These are phyloP conservation scores for Coptotermes formosanus DNA, from an alignment of 1,140 invertebrate genomes.

Conservation along the genomic window DNA sequence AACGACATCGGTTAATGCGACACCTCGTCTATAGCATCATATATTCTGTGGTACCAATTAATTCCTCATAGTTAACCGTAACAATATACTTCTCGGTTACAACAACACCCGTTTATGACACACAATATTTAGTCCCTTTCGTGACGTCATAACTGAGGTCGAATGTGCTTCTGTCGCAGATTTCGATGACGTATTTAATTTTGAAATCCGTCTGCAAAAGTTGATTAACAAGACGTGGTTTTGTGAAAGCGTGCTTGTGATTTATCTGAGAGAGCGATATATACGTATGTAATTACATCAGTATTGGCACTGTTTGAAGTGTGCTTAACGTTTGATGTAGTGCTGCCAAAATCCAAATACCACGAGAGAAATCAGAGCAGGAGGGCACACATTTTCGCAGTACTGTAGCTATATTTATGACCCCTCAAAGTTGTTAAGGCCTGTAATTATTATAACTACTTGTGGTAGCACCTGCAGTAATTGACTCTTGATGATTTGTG, in stretches of 20 bases:
- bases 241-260: background rate
- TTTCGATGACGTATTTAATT: too few species aligned
- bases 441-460: slow-evolving; percentile 5
- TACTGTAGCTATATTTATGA: background rate
- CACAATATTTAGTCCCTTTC: too few species aligned
- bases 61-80: too few species aligned
- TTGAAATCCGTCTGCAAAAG: too few species aligned
- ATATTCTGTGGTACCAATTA: too few species aligned
- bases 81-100: too few species aligned
- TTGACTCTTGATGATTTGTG: slow-evolving; percentile 2
- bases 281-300: background rate
- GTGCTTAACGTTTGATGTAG: background rate
- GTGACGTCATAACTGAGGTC: too few species aligned
- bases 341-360: background rate
- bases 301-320: background rate
- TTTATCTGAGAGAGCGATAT: background rate
- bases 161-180: too few species aligned
- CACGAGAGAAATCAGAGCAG: background rate
- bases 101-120: too few species aligned
- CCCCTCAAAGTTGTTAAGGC: background rate
- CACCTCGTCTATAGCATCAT: too few species aligned
- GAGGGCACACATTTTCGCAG: too few species aligned
- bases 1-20: too few species aligned
- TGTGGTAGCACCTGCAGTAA: background rate
- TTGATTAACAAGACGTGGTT: background rate